These are phyloP conservation scores for Rhinolophus sinicus DNA, from an alignment of 2,113 vertebrate genomes.

Conservation along the genomic window DNA sequence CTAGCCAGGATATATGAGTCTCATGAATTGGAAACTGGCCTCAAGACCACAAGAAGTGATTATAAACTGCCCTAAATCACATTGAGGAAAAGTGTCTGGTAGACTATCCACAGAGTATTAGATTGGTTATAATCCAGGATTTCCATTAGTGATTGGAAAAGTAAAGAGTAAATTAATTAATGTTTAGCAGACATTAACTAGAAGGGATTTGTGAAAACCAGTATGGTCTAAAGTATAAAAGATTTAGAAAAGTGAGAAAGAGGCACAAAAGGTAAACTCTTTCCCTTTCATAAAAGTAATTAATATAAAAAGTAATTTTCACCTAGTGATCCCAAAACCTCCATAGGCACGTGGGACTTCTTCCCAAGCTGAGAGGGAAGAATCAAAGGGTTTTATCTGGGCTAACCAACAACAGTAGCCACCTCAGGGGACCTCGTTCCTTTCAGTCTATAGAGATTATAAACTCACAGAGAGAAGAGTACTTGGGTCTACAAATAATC, in stretches of 20 bases:
- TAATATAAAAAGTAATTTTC: slow-evolving; percentile 53
- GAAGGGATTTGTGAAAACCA: slow-evolving; percentile 60
- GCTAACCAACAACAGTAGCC: neutral
- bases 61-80: slow-evolving; percentile 80
- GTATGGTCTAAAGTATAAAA: slow-evolving; percentile 32
- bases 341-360: neutral
- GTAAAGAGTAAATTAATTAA: slow-evolving; percentile 76
- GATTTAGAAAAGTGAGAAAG: slow-evolving; percentile 26
- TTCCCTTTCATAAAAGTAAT: slow-evolving; percentile 20
- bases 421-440: neutral
- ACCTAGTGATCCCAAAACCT: slow-evolving; percentile 3
- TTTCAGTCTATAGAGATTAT: slow-evolving; percentile 37
- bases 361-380: neutral
- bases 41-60: slow-evolving; percentile 77
- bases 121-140: slow-evolving; percentile 71
- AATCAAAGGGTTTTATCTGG: slow-evolving; percentile 9
- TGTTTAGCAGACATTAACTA: slow-evolving; percentile 60
- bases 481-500: slow-evolving; percentile 39
- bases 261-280: neutral
- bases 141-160: slow-evolving; percentile 66
- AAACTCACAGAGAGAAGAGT: neutral
- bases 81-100: slow-evolving; percentile 68
- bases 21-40: slow-evolving; percentile 79
- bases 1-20: slow-evolving; percentile 78
- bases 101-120: slow-evolving; percentile 66